phyloP scores from a whole-genome alignment of 2,888 invertebrate genomes.

The Thumatha senex region DNA sequence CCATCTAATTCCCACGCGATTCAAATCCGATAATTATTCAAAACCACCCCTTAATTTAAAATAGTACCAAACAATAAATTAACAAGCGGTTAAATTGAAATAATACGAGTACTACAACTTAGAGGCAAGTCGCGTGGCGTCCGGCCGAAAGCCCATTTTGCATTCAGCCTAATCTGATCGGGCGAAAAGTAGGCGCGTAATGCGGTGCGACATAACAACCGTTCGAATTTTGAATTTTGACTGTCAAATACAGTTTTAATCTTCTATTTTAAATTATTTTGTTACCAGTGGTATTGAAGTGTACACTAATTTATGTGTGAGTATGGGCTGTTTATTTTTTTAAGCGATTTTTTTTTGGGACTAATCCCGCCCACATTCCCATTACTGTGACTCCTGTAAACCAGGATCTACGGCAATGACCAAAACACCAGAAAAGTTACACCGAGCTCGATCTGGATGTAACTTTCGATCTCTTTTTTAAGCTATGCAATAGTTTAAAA shows the following conservation, averaged over 20 bases:
- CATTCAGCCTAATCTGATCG: slow-evolving; percentile 32
- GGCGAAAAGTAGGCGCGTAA: slow-evolving; percentile 18
- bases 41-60: slow-evolving; percentile 41
- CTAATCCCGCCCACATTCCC: no score
- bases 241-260: slow-evolving; percentile 28
- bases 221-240: slow-evolving; percentile 31
- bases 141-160: slow-evolving; percentile 6
- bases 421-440: no score
- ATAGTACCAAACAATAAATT: slow-evolving; percentile 55
- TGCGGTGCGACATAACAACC: slow-evolving; percentile 27
- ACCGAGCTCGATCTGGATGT: no score
- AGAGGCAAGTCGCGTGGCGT: slow-evolving; percentile 17
- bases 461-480: no score
- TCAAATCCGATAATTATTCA: slow-evolving; percentile 27
- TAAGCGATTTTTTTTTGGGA: no score
- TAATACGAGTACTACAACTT: slow-evolving; percentile 27
- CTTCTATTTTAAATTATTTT: slow-evolving; percentile 7
- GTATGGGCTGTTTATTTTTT: no score
- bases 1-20: slow-evolving; percentile 31
- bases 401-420: no score
- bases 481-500: no score
- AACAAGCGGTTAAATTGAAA: slow-evolving; percentile 48
- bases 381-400: no score
- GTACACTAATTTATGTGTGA: background rate
- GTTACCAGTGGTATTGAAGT: background rate